Evolutionary conservation across 2,113 vertebrate species (phyloP), one percentile per base, ranked within the genome.

Genomic region (Gymnogyps californianus): DNA sequence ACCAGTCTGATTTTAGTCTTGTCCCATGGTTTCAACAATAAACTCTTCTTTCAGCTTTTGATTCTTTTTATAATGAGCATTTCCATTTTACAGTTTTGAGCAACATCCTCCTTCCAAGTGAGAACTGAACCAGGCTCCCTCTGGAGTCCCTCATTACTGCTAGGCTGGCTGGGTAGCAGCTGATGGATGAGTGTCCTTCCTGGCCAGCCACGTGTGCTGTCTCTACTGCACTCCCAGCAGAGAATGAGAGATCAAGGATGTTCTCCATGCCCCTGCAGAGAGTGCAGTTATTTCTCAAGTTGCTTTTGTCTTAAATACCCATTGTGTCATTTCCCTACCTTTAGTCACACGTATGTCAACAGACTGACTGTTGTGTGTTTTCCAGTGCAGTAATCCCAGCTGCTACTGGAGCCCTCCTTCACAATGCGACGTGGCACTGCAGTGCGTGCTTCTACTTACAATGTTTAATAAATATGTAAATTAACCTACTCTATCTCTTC

Each of bases 401-500:
- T 89, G 71, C 54, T 83, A 8, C 49, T 51, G 74, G 49, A 87
- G n/a, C 46, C 25, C 46, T 88, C n/a, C n/a, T 90, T 94, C 42
- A 40, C 49, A 78, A 31, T 74, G 67, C 80, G 74, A 6, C 4
- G 4, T 83, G 86, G 38, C 32, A 40, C 26, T 64, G 90, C 72
- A 52, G 32, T 57, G 67, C 3, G 1, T 75, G 64, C 76, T 67
- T 95, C 88, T 79, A 64, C 57, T 90, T 79, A 81, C 5, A 67
- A 21, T 57, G 47, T 82, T 91, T 92, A 83, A 93, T 93, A 90
- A 90, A 61, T 71, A 71, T 84, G 80, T 84, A 84, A 79, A 84
- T 93, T 70, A 87, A 31, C 29, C 21, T 83, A 6, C 25, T 74
- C 40, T 64, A 4, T 82, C 83, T 82, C 57, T 75, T 91, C 74